phyloP scores from a whole-genome alignment of 1,140 invertebrate species.

The Ditylenchus dipsaci region DNA sequence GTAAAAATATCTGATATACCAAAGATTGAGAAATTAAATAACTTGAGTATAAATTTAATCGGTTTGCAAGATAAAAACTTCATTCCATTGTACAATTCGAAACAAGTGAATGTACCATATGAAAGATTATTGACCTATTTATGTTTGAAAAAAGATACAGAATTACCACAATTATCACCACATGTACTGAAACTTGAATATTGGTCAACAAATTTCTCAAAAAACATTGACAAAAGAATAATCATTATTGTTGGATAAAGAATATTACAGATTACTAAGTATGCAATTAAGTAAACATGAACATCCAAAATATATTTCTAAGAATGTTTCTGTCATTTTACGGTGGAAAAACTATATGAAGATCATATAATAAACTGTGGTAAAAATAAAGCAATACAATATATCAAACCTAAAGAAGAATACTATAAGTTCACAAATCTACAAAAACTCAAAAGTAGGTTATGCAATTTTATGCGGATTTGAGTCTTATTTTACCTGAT shows the following conservation, averaged over 20 bases:
- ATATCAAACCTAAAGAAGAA: slow-evolving; percentile 17
- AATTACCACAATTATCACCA: slow-evolving; percentile 16
- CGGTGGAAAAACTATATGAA: slow-evolving; percentile 22
- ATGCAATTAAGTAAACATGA: slow-evolving; percentile 14
- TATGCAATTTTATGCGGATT: slow-evolving; percentile 31
- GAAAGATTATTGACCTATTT: slow-evolving; percentile 13
- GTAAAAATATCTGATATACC: slow-evolving; percentile 29
- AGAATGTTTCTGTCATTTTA: slow-evolving; percentile 30
- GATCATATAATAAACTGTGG: slow-evolving; percentile 27
- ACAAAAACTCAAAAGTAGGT: slow-evolving; percentile 34
- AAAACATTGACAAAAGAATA: slow-evolving; percentile 10
- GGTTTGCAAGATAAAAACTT: too few relatives aligned
- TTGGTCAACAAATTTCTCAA: slow-evolving; percentile 9
- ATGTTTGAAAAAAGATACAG: too few relatives aligned
- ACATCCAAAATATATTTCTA: slow-evolving; percentile 18
- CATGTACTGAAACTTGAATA: slow-evolving; percentile 19
- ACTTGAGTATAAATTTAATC: slow-evolving; percentile 24
- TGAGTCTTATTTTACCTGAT: slow-evolving; percentile 22
- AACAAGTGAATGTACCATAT: slow-evolving; percentile 5
- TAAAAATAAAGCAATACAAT: slow-evolving; percentile 20
- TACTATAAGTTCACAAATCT: slow-evolving; percentile 24
- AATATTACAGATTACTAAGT: slow-evolving; percentile 32
- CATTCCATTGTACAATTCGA: not conserved
- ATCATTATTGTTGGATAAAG: slow-evolving; percentile 32
- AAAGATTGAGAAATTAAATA: slow-evolving; percentile 34